Base-by-base conservation (phyloP, 2,888 invertebrate species). In the Lithophane socia region DNA sequence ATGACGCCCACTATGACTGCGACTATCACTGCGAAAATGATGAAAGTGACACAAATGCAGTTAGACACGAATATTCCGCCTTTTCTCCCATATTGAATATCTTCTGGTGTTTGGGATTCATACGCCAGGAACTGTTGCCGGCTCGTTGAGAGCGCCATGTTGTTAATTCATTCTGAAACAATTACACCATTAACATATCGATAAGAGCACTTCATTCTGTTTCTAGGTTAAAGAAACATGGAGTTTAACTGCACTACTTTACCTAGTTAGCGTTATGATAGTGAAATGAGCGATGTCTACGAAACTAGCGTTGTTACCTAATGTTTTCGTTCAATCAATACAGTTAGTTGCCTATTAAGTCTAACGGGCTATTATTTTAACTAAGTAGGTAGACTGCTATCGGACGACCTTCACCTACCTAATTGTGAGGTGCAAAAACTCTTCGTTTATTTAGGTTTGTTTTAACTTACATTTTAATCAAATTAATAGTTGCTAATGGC, bases 41-140 rank as follows among this genome's bases (percentile, higher is more conserved):
- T 87, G 73, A 95, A 94, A 61, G 91, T 90, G 44, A 97, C 91
- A 85, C 97, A 97, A n/a, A 97, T 97, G 88, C 97, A 97, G 77
- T 97, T 97, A 61, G 97, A 97, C 42, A 98, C 95, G 89, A 97
- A 98, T 86, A 97, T 96, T 58, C 98, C 98, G 18, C 97, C 97
- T 80, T 95, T 96, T 84, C 97, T 94, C 80, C 96, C 96, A 90
- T 97, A 97, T 68, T 97, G 96, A 65, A 97, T 97, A 78, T 97
- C 97, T 83, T 96, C 97, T 65, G 96, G 91, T 12, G 93, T 92
- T 52, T 97, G 96, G 2, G 95, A 90, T 87, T 97, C 97, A 85
- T 97, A 97, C 0, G 97, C 96, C 83, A 97, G 92, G 90, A 97
- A 97, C 91, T 98, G 97, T 83, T 97, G 97, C 80, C 97, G 96